Conservation (phyloP, 2,888 invertebrate genomes). For the Lasioglossum zephyrum region DNA sequence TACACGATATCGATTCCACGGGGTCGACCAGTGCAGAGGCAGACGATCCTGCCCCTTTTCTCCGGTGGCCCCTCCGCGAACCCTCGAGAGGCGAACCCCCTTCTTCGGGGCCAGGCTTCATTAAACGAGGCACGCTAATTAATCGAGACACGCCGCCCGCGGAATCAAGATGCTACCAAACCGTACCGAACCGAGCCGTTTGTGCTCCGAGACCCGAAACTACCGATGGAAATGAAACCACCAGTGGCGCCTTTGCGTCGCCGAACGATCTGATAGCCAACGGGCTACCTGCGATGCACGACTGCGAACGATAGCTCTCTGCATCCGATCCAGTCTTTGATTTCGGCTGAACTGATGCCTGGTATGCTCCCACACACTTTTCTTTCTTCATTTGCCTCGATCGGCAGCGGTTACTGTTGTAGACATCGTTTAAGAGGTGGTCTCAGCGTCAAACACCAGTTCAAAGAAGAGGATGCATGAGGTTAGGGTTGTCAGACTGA, state of each 20-base stretch:
- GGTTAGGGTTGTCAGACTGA: not conserved
- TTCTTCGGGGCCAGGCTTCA: conserved; percentile 70
- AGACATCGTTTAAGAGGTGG: not conserved
- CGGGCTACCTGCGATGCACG: conserved; percentile 22
- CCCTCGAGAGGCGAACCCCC: conserved; percentile 15
- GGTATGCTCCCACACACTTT: not conserved
- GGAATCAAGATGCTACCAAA: conserved; percentile 68
- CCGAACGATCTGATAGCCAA: conserved; percentile 53
- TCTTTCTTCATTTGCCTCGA: not conserved
- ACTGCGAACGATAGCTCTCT: not conserved
- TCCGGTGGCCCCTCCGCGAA: conserved; percentile 15
- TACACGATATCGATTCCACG: conserved; percentile 75
- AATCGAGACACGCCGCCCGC: conserved; percentile 70
- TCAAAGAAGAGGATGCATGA: not conserved
- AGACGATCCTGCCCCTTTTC: conserved; percentile 22
- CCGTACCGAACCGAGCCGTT: conserved; percentile 15
- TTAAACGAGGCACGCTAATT: conserved; percentile 78
- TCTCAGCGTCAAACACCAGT: not conserved
- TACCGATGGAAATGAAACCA: conserved; percentile 45
- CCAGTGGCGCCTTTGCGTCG: conserved; percentile 52
- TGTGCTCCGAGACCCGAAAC: conserved; percentile 42
- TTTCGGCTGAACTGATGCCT: conserved; percentile 16
- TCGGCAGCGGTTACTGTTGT: not conserved
- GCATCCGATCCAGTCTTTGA: not conserved
- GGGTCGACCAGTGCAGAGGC: conserved; percentile 36